These are phyloP conservation scores for Microcebus ravelobensis DNA, from an alignment of 2,113 vertebrate species.

Conservation along the genomic window DNA sequence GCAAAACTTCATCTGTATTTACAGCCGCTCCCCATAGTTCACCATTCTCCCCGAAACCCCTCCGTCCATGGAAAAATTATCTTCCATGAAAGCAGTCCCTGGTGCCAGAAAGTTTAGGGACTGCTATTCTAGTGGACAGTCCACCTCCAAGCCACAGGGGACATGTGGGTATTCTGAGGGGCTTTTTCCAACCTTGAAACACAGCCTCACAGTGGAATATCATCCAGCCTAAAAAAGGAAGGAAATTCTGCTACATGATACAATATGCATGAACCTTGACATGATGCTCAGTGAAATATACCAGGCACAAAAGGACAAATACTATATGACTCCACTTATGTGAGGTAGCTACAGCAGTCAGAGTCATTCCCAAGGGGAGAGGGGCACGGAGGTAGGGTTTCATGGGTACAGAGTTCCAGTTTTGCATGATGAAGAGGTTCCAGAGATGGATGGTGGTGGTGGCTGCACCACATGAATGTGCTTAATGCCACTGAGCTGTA, in stretches of 20 bases:
- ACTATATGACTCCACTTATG: rapidly evolving
- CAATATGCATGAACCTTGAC: not conserved
- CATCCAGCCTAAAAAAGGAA: not conserved
- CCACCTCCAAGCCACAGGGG: not conserved
- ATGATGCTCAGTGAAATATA: not conserved
- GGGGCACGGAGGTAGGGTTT: rapidly evolving
- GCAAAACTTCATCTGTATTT: no score
- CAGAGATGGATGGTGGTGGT: not conserved
- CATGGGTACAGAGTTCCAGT: not conserved
- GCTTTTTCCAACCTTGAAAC: not conserved
- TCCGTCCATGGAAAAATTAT: no score
- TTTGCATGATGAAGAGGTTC: not conserved
- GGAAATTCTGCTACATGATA: not conserved
- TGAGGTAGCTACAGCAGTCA: not conserved
- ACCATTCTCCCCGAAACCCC: no score
- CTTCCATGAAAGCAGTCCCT: no score
- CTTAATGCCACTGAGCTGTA: not conserved
- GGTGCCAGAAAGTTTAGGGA: no score
- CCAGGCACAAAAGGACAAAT: not conserved
- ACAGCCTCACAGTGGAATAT: not conserved
- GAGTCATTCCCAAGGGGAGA: no score
- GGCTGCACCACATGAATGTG: rapidly evolving
- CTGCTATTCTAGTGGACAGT: not conserved
- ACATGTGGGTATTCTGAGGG: not conserved
- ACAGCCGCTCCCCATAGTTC: no score